These are phyloP conservation scores for Channa argus DNA, from an alignment of 2,113 vertebrate species.

Conservation along the genomic window DNA sequence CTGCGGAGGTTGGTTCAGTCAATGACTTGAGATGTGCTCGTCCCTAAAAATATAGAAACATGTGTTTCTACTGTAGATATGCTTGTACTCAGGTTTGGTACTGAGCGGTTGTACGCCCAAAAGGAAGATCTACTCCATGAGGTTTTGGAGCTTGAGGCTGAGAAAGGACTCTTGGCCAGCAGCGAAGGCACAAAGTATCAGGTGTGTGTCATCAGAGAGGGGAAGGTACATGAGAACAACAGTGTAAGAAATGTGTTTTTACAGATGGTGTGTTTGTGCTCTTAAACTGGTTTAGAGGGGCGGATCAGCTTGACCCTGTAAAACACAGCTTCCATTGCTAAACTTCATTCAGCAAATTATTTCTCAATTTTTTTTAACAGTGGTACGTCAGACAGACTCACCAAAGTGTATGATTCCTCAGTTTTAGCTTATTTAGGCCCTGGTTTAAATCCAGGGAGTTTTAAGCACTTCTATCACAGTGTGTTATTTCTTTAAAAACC, in stretches of 20 bases:
- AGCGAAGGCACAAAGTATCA: constrained; percentile 78
- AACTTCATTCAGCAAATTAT: too few relatives aligned
- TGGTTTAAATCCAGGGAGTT: too few relatives aligned
- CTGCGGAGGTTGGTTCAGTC: constrained; percentile 78
- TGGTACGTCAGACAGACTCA: too few relatives aligned
- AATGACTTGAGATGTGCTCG: neutral
- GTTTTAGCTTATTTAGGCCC: too few relatives aligned
- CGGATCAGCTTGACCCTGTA: too few relatives aligned
- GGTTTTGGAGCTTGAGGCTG: constrained; percentile 85
- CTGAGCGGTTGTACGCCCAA: constrained; percentile 83
- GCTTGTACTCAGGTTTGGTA: constrained; percentile 77
- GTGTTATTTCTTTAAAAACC: neutral
- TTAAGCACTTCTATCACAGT: neutral
- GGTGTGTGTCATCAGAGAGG: constrained; percentile 32
- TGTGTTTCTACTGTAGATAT: neutral
- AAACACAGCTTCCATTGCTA: neutral
- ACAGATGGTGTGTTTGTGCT: neutral
- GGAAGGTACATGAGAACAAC: neutral
- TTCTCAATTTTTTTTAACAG: too few relatives aligned
- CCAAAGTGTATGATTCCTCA: too few relatives aligned
- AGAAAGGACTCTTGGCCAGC: constrained; percentile 73
- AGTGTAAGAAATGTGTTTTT: neutral
- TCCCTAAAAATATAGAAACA: neutral
- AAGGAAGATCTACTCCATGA: constrained; percentile 85
- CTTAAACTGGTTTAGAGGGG: neutral